These are phyloP conservation scores for Ganaspis brasiliensis DNA, from an alignment of 2,888 invertebrate species.

Conservation along the genomic window DNA sequence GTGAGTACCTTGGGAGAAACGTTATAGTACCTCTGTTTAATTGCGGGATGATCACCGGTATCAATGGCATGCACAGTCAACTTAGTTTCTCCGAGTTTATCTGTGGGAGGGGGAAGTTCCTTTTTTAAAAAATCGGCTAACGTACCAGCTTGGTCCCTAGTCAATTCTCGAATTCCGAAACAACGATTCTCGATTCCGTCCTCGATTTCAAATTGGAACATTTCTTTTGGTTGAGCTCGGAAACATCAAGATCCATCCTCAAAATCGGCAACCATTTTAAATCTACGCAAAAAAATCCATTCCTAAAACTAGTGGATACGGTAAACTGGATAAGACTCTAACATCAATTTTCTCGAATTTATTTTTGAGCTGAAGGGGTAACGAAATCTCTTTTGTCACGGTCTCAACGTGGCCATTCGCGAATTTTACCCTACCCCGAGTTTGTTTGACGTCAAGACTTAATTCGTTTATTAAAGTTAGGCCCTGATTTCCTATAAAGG, in stretches of 20 bases:
- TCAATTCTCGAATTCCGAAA: background rate
- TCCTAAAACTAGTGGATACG: background rate
- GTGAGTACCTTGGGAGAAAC: slow-evolving; percentile 46
- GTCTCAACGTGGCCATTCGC: background rate
- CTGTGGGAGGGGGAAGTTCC: background rate
- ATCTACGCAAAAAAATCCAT: background rate
- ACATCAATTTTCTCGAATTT: background rate
- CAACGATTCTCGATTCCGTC: background rate
- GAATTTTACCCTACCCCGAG: background rate
- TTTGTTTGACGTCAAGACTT: background rate
- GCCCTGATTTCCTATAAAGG: background rate
- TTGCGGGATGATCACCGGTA: slow-evolving; percentile 1
- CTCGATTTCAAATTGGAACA: background rate
- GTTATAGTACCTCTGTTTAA: slow-evolving; percentile 54
- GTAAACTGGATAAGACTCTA: background rate
- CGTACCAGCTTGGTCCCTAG: background rate
- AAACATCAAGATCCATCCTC: background rate
- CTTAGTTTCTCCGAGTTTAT: background rate
- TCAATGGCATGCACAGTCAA: background rate
- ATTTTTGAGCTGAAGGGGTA: background rate
- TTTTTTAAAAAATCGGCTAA: background rate
- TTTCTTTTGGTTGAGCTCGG: background rate
- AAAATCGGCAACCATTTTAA: background rate
- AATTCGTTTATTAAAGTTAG: background rate
- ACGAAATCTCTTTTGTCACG: background rate